Base-by-base conservation (phyloP, 2,888 invertebrate species). In the Nysson spinosus region DNA sequence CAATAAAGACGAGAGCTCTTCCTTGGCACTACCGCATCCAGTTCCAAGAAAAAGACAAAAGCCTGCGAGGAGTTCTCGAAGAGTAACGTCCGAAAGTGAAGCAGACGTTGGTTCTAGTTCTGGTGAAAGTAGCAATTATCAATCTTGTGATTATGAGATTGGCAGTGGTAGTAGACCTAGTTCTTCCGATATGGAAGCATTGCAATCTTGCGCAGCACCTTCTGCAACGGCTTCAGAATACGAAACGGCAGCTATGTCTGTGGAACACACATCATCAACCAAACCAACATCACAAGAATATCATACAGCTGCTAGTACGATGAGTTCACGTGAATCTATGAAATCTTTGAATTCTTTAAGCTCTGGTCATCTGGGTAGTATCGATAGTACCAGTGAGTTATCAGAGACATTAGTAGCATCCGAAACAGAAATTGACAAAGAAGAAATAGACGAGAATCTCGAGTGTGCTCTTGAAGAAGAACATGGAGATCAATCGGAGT, bases 401-500 rank as follows among this genome's bases (percentile, higher is more conserved):
- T 97, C 97, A 0, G 97, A 97, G 88, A 98, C 98, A 1, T 88
- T 98, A 5, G 94, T 98, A 6, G 96, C 97, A 9, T 97, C 98
- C 1, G 92, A 93, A 77, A 93, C 94, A 77, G 90, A 94, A 61
- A 90, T 91, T 80, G 92, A 92, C 69, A 91, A 91, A 72, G 90
- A 94, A 65, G 91, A 92, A 77, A 90, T 91, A 40, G 90, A 90
- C 9, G 90, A 90, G 69, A 89, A 72, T 87, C 87, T 82, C 85
- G 90, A 87, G 61, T 77, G 83, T 17, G 77, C 84, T 9, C 69
- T 88, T 1, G 88, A 84, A 1, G 84, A 88, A 26, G 89, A 89
- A 54, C 58, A 24, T 0, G 52, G 77, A 17, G 72, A 78, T 3
- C 67, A 44, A 3, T 81, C 79, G 1, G 79, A 80, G 22, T 78